phyloP scores from a whole-genome alignment of 2,113 vertebrate genomes.

The Chaetodon trifascialis region DNA sequence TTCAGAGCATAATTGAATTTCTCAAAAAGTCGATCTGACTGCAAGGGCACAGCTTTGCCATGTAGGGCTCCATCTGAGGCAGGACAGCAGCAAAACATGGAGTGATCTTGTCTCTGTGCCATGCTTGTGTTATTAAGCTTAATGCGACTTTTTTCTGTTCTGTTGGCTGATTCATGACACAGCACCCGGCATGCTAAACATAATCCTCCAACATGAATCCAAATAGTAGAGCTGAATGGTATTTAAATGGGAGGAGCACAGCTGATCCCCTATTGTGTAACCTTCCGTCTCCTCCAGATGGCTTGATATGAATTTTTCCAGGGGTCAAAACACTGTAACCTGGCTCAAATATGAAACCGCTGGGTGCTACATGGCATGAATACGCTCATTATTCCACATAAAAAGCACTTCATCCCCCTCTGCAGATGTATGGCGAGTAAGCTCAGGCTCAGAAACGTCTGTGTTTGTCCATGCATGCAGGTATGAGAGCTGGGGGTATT shows the following conservation, averaged over 20 bases:
- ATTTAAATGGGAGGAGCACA: conserved; percentile 71
- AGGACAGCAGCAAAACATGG: conserved; percentile 6
- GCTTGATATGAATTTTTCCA: conserved; percentile 60
- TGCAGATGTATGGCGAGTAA: neutral
- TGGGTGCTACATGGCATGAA: conserved; percentile 44
- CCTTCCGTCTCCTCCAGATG: conserved; percentile 68
- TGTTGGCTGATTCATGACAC: conserved; percentile 72
- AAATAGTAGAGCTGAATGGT: conserved; percentile 71
- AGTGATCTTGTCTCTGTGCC: conserved; percentile 43
- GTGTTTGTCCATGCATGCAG: conserved; percentile 39
- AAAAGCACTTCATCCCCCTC: conserved; percentile 11
- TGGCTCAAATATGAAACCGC: conserved; percentile 47
- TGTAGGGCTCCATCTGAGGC: conserved; percentile 17
- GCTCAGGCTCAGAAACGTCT: conserved; percentile 5
- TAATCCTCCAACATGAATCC: conserved; percentile 75
- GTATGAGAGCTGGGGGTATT: conserved; percentile 39
- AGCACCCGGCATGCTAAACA: conserved; percentile 70
- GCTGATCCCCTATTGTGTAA: conserved; percentile 78
- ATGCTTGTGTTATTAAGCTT: conserved; percentile 61
- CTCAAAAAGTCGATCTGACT: conserved; percentile 60
- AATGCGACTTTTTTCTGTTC: conserved; percentile 55
- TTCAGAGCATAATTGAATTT: conserved; percentile 72
- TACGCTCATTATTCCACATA: conserved; percentile 36
- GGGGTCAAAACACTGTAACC: conserved; percentile 61
- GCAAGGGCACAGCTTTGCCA: conserved; percentile 53